Evolutionary conservation across 2,113 vertebrate species (phyloP).

Genomic region (Vombatus ursinus): DNA sequence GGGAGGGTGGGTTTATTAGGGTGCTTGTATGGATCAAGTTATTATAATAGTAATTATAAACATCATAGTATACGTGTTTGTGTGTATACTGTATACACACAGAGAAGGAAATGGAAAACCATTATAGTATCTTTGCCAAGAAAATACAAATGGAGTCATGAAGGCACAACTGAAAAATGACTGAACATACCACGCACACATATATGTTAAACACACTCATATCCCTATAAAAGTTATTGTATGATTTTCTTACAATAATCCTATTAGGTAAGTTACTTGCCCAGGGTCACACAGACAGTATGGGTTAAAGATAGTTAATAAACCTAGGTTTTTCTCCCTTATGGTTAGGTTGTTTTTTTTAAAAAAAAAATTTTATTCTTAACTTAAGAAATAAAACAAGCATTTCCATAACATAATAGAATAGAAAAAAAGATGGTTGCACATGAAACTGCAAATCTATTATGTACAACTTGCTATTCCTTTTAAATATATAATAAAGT

Average conservation of each 20-base stretch:
- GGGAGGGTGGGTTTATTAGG: not conserved
- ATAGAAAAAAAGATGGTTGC: not conserved
- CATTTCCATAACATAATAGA: not conserved
- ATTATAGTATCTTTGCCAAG: not conserved
- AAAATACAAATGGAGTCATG: not conserved
- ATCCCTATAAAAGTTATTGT: not conserved
- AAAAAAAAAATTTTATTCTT: not conserved
- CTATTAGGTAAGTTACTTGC: not conserved
- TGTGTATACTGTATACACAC: not conserved
- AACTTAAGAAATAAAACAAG: not conserved
- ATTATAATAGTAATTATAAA: not conserved
- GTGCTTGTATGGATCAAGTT: not conserved
- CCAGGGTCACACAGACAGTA: not conserved
- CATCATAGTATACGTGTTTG: not conserved
- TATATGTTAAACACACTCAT: not conserved
- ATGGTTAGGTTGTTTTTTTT: not conserved
- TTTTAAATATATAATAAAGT: not conserved
- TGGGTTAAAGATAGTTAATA: not conserved
- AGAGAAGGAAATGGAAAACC: not conserved
- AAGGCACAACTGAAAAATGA: not conserved
- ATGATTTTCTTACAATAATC: not conserved
- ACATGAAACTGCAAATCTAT: not conserved
- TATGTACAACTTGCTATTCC: not conserved
- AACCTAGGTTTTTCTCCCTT: not conserved
- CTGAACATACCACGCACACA: not conserved